A percentile compares a stretch with the other conserved stretches of the same genome.
Conservation (phyloP, 2,888 invertebrate genomes). For the Mellilla xanthometata region DNA sequence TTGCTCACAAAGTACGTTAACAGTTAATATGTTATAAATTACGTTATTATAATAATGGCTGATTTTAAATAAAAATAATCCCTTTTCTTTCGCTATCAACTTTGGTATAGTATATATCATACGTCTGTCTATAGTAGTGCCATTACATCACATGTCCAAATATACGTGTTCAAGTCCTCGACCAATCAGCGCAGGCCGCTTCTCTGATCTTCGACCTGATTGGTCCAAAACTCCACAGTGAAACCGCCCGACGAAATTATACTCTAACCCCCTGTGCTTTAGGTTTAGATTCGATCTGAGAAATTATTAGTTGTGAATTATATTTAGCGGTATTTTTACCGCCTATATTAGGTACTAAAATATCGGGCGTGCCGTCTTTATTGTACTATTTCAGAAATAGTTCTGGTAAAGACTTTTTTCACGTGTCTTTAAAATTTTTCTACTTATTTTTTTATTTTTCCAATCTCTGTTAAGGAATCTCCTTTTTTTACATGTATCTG, state of each 20-base stretch:
- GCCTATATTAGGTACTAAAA: constrained; percentile 21
- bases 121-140: constrained; percentile 39
- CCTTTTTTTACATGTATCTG: constrained; percentile 39
- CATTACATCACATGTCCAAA: constrained; percentile 51
- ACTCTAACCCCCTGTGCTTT: constrained; percentile 29
- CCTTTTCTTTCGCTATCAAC: no score
- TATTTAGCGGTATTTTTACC: constrained; percentile 33
- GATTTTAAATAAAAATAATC: no score
- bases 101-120: no score
- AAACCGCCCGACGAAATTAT: constrained; percentile 53
- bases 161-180: constrained; percentile 29
- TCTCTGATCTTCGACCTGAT: constrained; percentile 47
- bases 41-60: no score
- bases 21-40: no score
- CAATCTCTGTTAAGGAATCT: constrained; percentile 30
- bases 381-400: constrained; percentile 76
- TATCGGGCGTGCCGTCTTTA: constrained; percentile 57
- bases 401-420: constrained; percentile 59
- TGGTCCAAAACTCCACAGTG: constrained; percentile 45
- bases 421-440: constrained; percentile 32
- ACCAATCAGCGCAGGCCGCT: constrained; percentile 48
- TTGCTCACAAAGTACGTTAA: no score
- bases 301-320: constrained; percentile 38
- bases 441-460: background rate
- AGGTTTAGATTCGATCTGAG: constrained; percentile 32